Percentiles rank a stretch among this genome's conserved stretches.
Evolutionary conservation across 2,888 invertebrate genomes (phyloP).

Genomic region (Drosophila emarginata): DNA sequence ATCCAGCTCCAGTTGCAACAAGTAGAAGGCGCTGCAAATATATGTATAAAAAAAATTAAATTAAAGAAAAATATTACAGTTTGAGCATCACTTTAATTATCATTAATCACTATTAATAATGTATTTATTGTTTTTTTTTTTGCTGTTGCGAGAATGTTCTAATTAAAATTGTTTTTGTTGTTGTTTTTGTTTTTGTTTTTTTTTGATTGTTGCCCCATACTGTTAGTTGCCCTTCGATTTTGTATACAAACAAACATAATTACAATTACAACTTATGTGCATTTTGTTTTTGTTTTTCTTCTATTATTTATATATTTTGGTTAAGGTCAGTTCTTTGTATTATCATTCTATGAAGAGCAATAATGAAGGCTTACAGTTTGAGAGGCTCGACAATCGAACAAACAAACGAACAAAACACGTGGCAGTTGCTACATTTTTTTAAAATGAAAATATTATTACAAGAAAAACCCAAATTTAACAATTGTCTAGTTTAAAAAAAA

Average conservation of each 20-base stretch:
- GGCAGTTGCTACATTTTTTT: constrained; percentile 14
- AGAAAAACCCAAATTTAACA: neutral
- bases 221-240: constrained; percentile 24
- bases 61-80: constrained; percentile 14
- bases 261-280: constrained; percentile 21
- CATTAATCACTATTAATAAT: neutral
- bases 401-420: constrained; percentile 25
- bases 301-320: constrained; percentile 3
- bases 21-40: constrained; percentile 39
- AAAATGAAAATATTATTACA: no score
- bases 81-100: constrained; percentile 4
- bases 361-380: constrained; percentile 24
- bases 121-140: neutral
- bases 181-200: neutral
- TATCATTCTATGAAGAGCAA: neutral
- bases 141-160: no score
- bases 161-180: neutral
- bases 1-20: constrained; percentile 23
- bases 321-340: constrained; percentile 36
- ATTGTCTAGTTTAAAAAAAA: neutral
- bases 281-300: constrained; percentile 9
- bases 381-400: constrained; percentile 5
- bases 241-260: constrained; percentile 24
- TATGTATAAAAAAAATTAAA: constrained; percentile 13
- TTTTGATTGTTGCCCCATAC: constrained; percentile 2